Percentiles rank a stretch among this genome's conserved stretches.
Evolutionary conservation across 2,113 vertebrate species (phyloP).

Genomic region (Cromileptes altivelis): DNA sequence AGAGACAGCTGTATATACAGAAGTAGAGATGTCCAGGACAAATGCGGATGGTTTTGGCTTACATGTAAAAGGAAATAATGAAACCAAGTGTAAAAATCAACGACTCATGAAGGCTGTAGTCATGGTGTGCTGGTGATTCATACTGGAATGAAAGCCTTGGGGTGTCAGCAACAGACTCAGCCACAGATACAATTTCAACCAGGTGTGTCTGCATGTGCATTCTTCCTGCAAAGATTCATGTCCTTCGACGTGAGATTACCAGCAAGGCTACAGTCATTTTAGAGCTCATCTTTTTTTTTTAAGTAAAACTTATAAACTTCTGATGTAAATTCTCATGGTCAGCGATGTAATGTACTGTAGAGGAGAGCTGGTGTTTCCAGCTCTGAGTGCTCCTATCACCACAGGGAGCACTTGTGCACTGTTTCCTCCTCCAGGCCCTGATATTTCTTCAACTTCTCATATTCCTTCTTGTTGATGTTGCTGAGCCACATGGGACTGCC

Average conservation of each 20-base stretch:
- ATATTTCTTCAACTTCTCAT: constrained; percentile 14
- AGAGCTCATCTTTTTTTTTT: neutral
- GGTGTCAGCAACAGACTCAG: neutral
- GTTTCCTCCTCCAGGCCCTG: neutral
- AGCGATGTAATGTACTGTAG: no score
- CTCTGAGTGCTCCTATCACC: neutral
- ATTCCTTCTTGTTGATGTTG: constrained; percentile 16
- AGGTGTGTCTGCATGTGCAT: neutral
- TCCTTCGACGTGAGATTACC: neutral
- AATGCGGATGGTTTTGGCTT: neutral
- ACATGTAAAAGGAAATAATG: neutral
- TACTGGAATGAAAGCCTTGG: neutral
- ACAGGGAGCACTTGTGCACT: neutral
- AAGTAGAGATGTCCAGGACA: neutral
- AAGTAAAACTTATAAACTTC: neutral
- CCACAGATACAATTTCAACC: neutral
- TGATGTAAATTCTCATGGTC: neutral
- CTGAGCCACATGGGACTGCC: neutral
- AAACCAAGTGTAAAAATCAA: neutral
- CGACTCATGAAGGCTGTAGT: neutral
- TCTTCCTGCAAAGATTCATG: neutral
- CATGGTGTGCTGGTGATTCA: neutral
- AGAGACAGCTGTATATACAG: neutral
- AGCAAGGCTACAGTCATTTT: neutral
- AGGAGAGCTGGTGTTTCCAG: neutral